Evolutionary conservation across 2,888 invertebrate genomes (phyloP).

Genomic region (Heliconius charithonia): DNA sequence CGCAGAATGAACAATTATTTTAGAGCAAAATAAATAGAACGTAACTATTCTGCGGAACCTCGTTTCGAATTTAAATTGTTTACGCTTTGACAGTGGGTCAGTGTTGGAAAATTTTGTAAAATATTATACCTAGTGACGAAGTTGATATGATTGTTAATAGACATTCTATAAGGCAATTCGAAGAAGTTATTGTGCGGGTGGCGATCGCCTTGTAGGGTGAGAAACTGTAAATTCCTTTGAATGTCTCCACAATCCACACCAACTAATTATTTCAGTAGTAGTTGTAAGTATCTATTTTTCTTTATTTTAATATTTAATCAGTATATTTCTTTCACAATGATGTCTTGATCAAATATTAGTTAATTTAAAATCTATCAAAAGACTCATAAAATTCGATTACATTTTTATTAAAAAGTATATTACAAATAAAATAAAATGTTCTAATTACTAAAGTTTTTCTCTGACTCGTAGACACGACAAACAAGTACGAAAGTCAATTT

Average conservation of each 20-base stretch:
- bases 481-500: neutral
- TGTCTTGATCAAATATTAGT: neutral
- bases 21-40: constrained; percentile 37
- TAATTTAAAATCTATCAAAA: neutral
- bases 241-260: too few relatives aligned
- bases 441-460: neutral
- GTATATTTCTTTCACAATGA: neutral
- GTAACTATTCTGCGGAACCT: constrained; percentile 26
- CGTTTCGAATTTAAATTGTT: constrained; percentile 11
- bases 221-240: too few relatives aligned
- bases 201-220: too few relatives aligned
- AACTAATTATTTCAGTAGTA: too few relatives aligned
- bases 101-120: neutral
- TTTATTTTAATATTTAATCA: neutral
- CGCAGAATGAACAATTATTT: constrained; percentile 36
- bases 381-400: neutral
- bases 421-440: neutral
- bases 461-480: neutral
- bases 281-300: too few relatives aligned
- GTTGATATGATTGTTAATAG: too few relatives aligned
- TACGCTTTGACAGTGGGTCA: neutral
- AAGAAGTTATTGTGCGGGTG: too few relatives aligned
- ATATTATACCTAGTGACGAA: neutral
- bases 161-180: too few relatives aligned
- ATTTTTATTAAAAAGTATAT: neutral